Base-by-base conservation (phyloP, 2,888 invertebrate species). In the Abrostola triplasia region DNA sequence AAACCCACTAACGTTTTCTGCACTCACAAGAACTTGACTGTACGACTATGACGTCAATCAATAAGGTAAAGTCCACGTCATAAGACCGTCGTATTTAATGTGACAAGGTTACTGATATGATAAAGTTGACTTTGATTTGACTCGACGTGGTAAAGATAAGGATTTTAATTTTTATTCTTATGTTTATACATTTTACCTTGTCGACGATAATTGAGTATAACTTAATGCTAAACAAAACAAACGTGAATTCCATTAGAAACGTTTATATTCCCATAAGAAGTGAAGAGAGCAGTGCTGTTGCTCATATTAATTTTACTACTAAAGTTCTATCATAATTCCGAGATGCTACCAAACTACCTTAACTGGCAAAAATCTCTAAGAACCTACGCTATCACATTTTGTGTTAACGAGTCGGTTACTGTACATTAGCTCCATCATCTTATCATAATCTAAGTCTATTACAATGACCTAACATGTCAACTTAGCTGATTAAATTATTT, bases 121-220 rank as follows among this genome's bases (percentile, higher is more conserved):
- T 86, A 88, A 83, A 74, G 61, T 72, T 81, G 85, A 88, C 85
- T 86, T 87, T 88, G 86, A 86, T 87, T 86, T 84, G 84, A 86
- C 84, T 84, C 69, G 64, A 79, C 72, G 57, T 75, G 61, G 73
- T 77, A 74, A 66, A 76, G 79, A 80, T 72, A 73, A 69, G 59
- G 53, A 48, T 42, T 49, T 53, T 47, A 40, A 38, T 11, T 40
- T 40, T 5, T n/a, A 67, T 42, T 53, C 12, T 11, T 41, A 41
- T 44, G 24, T 40, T 24, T 24, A 51, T 37, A 38, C 13, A 36
- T 6, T 36, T 47, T 10, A 24, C 24, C 24, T 24, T 4, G 44
- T 24, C 24, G 9, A 44, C 44, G 13, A 44, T 1, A 7, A 24
- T 13, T 47, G 24, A 47, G 24, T 24, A 24, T 24, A 24, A 24